These are phyloP conservation scores for Rapana venosa DNA, from an alignment of 2,888 invertebrate species.

Conservation along the genomic window DNA sequence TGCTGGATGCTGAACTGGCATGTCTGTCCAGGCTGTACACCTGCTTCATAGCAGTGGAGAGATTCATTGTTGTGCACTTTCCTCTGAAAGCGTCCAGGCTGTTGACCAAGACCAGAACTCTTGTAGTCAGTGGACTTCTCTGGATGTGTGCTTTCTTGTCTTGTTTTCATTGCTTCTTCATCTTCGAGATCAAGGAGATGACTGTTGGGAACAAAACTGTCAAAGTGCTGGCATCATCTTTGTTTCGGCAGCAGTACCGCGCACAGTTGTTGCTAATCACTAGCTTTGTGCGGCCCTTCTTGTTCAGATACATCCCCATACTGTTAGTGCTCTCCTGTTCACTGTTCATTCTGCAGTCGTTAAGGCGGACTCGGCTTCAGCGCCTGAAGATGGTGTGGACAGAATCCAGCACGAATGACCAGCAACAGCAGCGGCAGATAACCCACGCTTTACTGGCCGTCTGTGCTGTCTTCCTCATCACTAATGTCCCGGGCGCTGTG, in stretches of 20 bases:
- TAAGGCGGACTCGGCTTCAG: neutral
- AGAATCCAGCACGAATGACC: neutral
- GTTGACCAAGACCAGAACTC: neutral
- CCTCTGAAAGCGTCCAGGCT: neutral
- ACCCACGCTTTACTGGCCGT: neutral
- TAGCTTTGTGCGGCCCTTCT: neutral
- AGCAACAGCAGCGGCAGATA: constrained; percentile 12
- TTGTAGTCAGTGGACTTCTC: neutral
- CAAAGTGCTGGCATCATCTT: neutral
- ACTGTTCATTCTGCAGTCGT: neutral
- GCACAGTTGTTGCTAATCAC: neutral
- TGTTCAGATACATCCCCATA: neutral
- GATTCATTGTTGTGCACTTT: neutral
- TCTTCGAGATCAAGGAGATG: neutral
- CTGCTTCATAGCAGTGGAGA: constrained; percentile 8
- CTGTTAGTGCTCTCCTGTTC: neutral
- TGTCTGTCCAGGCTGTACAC: neutral
- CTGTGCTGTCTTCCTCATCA: constrained; percentile 10
- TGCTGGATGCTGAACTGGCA: neutral
- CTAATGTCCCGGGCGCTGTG: neutral
- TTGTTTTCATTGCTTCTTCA: neutral
- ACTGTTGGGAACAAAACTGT: neutral
- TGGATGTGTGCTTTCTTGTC: neutral
- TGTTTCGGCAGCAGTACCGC: neutral
- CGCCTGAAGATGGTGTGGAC: neutral